Percentiles rank a stretch among this genome's conserved stretches.
phyloP scores from a whole-genome alignment of 1,140 invertebrate genomes.

The Megathymus violae region DNA sequence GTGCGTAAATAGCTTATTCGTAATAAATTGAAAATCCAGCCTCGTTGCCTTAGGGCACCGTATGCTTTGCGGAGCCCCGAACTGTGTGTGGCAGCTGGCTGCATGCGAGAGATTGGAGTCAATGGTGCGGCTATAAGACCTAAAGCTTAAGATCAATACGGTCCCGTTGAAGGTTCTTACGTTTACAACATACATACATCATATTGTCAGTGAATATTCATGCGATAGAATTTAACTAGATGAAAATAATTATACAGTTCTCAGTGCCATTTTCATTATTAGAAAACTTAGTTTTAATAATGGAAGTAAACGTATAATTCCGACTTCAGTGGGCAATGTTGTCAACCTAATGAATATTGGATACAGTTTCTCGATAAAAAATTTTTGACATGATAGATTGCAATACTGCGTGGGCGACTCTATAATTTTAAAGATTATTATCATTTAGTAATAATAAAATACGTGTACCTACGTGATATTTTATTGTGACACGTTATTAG shows the following conservation, averaged over 20 bases:
- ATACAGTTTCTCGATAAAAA: conserved; percentile 19
- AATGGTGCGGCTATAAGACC: conserved; percentile 29
- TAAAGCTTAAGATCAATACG: conserved; percentile 15
- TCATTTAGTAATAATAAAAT: not conserved
- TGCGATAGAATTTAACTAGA: not conserved
- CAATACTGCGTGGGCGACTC: conserved; percentile 15
- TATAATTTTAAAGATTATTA: conserved; percentile 2
- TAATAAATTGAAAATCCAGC: conserved; percentile 31
- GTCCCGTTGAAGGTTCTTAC: not conserved
- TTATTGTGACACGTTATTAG: conserved; percentile 14
- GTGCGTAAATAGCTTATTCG: conserved; percentile 17
- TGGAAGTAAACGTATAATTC: no score
- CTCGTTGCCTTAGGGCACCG: conserved; percentile 16
- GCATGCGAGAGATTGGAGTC: conserved; percentile 25
- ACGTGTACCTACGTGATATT: not conserved
- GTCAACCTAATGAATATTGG: not conserved
- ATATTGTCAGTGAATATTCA: not conserved
- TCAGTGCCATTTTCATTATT: no score
- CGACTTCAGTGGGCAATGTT: no score
- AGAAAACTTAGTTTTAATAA: no score
- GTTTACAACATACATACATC: conserved; percentile 4
- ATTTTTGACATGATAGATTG: conserved; percentile 16
- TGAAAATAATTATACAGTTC: no score
- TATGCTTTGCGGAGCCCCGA: conserved; percentile 8
- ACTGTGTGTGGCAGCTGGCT: conserved; percentile 24